Conservation (phyloP, 2,113 vertebrate species). For the Equus quagga region DNA sequence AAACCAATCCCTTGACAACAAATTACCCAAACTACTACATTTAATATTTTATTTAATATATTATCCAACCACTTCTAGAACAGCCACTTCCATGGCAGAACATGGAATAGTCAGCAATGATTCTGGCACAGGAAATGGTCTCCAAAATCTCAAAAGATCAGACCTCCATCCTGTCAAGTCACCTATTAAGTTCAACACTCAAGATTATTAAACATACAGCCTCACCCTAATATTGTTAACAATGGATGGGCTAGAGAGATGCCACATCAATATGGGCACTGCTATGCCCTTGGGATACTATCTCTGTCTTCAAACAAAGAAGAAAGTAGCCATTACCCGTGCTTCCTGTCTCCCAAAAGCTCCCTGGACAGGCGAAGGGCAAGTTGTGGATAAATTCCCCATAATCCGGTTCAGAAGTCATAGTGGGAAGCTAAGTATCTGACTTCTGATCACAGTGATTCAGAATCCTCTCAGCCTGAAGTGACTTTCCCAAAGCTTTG, state of each 20-base stretch:
- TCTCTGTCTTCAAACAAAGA: constrained; percentile 3
- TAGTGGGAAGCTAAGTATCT: not conserved
- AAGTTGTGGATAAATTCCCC: not conserved
- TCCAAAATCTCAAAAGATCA: constrained; percentile 55
- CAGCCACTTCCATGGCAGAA: not conserved
- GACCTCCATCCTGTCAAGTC: constrained; percentile 4
- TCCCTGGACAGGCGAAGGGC: not conserved
- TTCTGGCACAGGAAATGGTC: constrained; percentile 49
- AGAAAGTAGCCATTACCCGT: not conserved
- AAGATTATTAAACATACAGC: constrained; percentile 36
- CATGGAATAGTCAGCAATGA: constrained; percentile 38
- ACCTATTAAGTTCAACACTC: constrained; percentile 47
- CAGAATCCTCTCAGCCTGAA: constrained; percentile 17
- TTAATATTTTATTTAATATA: constrained; percentile 69
- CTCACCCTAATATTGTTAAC: not conserved
- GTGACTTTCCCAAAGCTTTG: constrained; percentile 1
- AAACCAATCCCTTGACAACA: constrained; percentile 43
- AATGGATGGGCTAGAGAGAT: not conserved
- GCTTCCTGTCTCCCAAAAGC: constrained; percentile 2
- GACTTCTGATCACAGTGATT: constrained; percentile 9
- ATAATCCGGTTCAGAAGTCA: constrained; percentile 16
- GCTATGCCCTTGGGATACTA: not conserved
- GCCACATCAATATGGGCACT: not conserved
- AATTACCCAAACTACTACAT: constrained; percentile 61
- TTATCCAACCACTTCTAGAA: constrained; percentile 60